These are phyloP conservation scores for Sinopyrophorus schimmeli DNA, from an alignment of 2,888 invertebrate species.

Conservation along the genomic window DNA sequence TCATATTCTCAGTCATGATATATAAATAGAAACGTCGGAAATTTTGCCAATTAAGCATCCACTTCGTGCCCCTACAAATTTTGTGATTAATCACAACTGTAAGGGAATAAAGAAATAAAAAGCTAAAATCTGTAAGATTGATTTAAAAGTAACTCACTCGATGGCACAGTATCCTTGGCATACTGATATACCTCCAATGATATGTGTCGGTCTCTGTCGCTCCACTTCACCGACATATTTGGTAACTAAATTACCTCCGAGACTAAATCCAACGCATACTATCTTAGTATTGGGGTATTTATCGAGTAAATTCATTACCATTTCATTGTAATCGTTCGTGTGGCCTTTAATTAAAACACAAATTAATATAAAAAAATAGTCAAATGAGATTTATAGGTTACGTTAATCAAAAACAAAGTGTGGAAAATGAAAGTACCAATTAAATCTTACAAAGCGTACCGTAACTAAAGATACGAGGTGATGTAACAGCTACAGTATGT, in stretches of 20 bases:
- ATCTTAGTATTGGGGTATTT: conserved; percentile 77
- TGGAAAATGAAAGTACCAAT: conserved; percentile 26
- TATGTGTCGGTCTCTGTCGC: conserved; percentile 64
- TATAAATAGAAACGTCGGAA: conserved; percentile 88
- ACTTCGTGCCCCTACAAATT: conserved; percentile 71
- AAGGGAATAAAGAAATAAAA: conserved; percentile 10
- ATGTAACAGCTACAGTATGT: conserved; percentile 81
- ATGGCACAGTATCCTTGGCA: conserved; percentile 94
- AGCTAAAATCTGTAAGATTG: no score
- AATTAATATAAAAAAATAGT: no score
- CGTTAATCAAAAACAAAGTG: conserved; percentile 1
- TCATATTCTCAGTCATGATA: conserved; percentile 91
- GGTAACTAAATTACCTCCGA: conserved; percentile 92
- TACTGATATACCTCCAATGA: conserved; percentile 88
- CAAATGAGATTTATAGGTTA: conserved; percentile 4
- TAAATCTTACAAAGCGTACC: no score
- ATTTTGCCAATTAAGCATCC: conserved; percentile 84
- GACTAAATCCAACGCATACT: conserved; percentile 87
- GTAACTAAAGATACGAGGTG: conserved; percentile 88
- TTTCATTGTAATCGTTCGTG: conserved; percentile 84
- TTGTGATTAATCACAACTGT: conserved; percentile 6
- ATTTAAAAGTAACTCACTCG: conserved; percentile 68
- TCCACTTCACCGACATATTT: conserved; percentile 85
- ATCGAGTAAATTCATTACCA: conserved; percentile 75
- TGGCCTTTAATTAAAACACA: no score